These are phyloP conservation scores for Drosophila takahashii DNA, from an alignment of 1,140 invertebrate species.

Conservation along the genomic window DNA sequence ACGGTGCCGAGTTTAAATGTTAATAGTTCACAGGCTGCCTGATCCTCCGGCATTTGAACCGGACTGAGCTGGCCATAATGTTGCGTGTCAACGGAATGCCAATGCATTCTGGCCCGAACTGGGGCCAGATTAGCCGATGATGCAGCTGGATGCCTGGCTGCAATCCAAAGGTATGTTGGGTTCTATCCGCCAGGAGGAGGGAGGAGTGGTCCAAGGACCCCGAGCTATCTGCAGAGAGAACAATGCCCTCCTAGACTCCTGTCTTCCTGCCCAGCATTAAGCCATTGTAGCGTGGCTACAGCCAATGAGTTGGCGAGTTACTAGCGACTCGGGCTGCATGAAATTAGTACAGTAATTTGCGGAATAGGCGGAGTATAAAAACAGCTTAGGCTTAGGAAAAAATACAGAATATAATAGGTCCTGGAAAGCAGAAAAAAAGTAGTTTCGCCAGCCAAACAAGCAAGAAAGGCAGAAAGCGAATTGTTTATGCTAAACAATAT, in stretches of 20 bases:
- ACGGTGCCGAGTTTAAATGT: constrained; percentile 60
- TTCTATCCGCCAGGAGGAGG: neutral
- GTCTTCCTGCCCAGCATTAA: neutral
- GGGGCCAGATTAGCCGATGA: constrained; percentile 17
- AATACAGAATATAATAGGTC: neutral
- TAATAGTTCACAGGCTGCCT: constrained; percentile 62
- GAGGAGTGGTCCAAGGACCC: neutral
- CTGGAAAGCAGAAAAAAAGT: neutral
- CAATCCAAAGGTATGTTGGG: neutral
- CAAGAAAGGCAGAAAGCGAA: neutral
- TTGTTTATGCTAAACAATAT: neutral
- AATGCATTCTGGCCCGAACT: constrained; percentile 5
- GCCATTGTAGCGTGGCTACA: neutral
- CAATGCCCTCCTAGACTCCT: neutral
- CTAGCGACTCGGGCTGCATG: too few species aligned
- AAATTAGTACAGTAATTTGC: neutral
- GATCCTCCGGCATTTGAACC: constrained; percentile 20
- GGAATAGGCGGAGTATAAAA: constrained; percentile 1
- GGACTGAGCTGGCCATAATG: constrained; percentile 11
- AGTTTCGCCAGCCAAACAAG: neutral
- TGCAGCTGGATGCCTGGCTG: constrained; percentile 9
- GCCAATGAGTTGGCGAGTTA: neutral
- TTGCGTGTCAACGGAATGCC: constrained; percentile 37
- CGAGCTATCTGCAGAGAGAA: neutral
- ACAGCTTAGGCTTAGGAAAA: too few species aligned